phyloP scores from a whole-genome alignment of 2,888 invertebrate genomes.

The Spodoptera exigua region DNA sequence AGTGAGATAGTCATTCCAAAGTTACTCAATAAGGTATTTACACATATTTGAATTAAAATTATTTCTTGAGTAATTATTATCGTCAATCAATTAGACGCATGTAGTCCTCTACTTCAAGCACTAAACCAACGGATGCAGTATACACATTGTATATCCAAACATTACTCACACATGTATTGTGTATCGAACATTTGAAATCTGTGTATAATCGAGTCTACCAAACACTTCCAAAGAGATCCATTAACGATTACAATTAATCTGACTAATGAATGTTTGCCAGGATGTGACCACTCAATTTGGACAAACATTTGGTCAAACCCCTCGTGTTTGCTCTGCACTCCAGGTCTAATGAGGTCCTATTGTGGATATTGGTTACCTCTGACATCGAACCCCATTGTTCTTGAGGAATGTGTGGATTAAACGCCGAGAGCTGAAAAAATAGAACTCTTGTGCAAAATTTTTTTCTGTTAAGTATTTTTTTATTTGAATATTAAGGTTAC shows the following conservation, averaged over 20 bases:
- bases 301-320: slow-evolving; percentile 78
- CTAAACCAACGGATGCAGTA: no score
- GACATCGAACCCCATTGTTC: slow-evolving; percentile 52
- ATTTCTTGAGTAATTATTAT: no score
- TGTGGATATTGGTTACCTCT: slow-evolving; percentile 65
- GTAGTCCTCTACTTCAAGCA: no score
- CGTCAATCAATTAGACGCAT: no score
- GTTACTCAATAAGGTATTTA: no score
- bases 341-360: slow-evolving; percentile 81
- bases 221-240: slow-evolving; percentile 78
- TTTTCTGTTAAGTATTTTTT: slow-evolving; percentile 8
- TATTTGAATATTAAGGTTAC: no score
- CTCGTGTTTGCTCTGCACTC: slow-evolving; percentile 82
- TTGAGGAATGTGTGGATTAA: slow-evolving; percentile 41
- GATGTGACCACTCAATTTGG: slow-evolving; percentile 80
- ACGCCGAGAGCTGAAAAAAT: slow-evolving; percentile 35
- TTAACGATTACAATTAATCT: slow-evolving; percentile 86
- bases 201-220: slow-evolving; percentile 62
- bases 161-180: slow-evolving; percentile 16
- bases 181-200: slow-evolving; percentile 54
- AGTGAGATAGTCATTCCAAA: no score
- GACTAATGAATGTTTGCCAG: slow-evolving; percentile 85
- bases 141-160: slow-evolving; percentile 6
- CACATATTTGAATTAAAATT: no score
- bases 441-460: slow-evolving; percentile 12